Evolutionary conservation across 2,888 invertebrate species (phyloP), one percentile per base, ranked within the genome.

Genomic region (Idaea dimidiata): DNA sequence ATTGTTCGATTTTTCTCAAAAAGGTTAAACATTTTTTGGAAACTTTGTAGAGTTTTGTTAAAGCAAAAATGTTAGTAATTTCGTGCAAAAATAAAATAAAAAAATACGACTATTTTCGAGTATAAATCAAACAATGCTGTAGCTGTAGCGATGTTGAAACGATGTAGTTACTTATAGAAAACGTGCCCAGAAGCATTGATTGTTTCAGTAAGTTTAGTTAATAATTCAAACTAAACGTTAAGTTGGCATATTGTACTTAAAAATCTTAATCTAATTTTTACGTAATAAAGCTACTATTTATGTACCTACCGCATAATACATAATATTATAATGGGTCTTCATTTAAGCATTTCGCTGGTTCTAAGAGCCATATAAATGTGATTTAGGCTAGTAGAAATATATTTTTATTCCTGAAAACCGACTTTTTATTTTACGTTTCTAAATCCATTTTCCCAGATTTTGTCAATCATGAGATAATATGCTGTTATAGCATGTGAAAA

Each of bases 341-440:
- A 31, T 66, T 61, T 62, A 65, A 57, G 65, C 70, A 64, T 75
- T 78, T 70, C 70, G 75, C 74, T 74, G 82, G 82, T 82, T 84
- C 78, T 70, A 73, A 77, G 80, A 85, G 76, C 81, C 79, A 64
- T 68, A 66, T 56, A 73, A 75, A 77, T 81, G 82, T 83, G 82
- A 85, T 83, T 74, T 79, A 77, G 76, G 10, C 43, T 43, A 72
- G 72, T 80, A 80, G 72, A 75, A 82, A 83, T 83, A 84, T 82
- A 84, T 80, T 80, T 81, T 78, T 78, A 81, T 81, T 79, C 70
- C 74, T 72, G 70, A 78, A 57, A 58, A 2, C 58, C 58, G 60
- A 57, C 57, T 72, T 74, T 74, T 72, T 71, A 72, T 77, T 67
- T 69, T 65, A 55, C n/a, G 8, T 8, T 63, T 62, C 60, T 17